phyloP scores from a whole-genome alignment of 53 echinoderm and acorn worm species.

The Antedon mediterranea region DNA sequence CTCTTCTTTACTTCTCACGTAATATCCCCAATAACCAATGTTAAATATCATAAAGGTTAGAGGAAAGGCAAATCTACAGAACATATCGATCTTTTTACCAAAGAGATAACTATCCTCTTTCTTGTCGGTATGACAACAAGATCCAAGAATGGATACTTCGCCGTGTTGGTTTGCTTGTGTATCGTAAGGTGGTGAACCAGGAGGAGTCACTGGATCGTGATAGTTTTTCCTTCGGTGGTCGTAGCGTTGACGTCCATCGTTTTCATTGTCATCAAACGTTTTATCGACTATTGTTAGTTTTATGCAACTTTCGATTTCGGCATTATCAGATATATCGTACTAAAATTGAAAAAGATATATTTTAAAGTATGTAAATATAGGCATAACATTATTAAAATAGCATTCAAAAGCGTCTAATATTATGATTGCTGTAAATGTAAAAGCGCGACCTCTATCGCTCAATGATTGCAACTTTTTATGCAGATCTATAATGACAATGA shows the following conservation, averaged over 20 bases:
- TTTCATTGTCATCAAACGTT: neutral
- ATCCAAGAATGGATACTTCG: conserved; percentile 8
- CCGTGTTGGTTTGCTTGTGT: conserved; percentile 1
- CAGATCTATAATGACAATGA: too few species aligned
- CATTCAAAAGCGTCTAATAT: too few species aligned
- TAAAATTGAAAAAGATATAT: neutral
- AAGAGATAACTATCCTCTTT: conserved; percentile 1
- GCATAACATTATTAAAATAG: too few species aligned
- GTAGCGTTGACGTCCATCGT: neutral
- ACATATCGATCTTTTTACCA: conserved; percentile 24
- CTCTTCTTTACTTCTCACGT: conserved; percentile 6
- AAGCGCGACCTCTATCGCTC: too few species aligned
- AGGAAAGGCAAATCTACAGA: conserved; percentile 35
- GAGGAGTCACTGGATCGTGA: neutral
- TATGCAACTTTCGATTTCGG: conserved; percentile 10
- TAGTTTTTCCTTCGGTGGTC: neutral
- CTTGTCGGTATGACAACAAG: neutral
- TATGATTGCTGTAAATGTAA: too few species aligned
- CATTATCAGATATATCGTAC: neutral
- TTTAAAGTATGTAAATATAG: too few species aligned
- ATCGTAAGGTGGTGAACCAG: neutral
- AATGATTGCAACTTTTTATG: too few species aligned
- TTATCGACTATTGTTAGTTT: conserved; percentile 21
- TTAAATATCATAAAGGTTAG: conserved; percentile 32
- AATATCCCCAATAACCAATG: conserved; percentile 33